Base-by-base conservation (phyloP, 2,888 invertebrate genomes). In the Hemicrepidius hirtus region DNA sequence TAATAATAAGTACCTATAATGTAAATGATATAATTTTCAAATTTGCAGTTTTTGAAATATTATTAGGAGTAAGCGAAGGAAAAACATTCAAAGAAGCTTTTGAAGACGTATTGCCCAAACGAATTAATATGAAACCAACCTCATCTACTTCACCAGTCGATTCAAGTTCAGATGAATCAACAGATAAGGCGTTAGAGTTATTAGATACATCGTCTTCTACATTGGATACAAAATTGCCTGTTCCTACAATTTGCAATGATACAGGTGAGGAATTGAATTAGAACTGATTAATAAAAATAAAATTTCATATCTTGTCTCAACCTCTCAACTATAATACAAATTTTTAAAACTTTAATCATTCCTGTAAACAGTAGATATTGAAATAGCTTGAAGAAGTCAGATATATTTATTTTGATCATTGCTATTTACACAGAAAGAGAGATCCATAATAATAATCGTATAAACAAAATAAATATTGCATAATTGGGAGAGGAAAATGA, bases 31-130 rank as follows among this genome's bases (percentile, higher is more conserved):
- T 46, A 28, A 24, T 73, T 77, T n/a, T 13, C 4, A 1, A 16
- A 18, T 46, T 91, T 90, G 20, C 86, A 95, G 96, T 97, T 50
- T 97, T 95, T 85, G 94, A 95, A 87, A 94, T 97, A 81, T 85
- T 97, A 57, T 86, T 95, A 28, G 88, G 90, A 79, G 90, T 95
- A 5, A 91, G 92, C n/a, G 93, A 93, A 86, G 95, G 95, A 1
- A 88, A 90, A 81, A 87, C 90, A 0, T 97, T 97, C 94, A 91
- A 93, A 82, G 92, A 95, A 63, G 91, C 95, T 0, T 90, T 97
- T 75, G 87, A 95, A 77, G 88, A 91, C 82, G 32, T 32, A 32
- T 90, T 97, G 76, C 97, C 97, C 1, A 88, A 91, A 80, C 88
- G 96, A 55, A 95, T 81, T 32, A 81, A 82, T 65, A 81, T 82